Evolutionary conservation across 2,888 invertebrate genomes (phyloP), one percentile per base, ranked within the genome.

Genomic region (Flexamia atlantica): DNA sequence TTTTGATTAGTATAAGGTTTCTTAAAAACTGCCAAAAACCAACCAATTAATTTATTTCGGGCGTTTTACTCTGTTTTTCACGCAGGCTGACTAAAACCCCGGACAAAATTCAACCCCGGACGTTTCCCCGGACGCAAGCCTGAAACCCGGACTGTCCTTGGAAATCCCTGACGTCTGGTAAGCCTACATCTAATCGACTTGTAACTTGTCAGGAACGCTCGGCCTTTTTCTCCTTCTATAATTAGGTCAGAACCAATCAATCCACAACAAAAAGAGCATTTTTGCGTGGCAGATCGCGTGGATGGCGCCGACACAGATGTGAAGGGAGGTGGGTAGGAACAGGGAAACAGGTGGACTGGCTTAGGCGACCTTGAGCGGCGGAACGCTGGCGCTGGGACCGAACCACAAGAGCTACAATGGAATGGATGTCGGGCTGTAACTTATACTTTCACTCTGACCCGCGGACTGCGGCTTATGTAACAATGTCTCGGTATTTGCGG

Each of bases 251-350:
- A 46, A 46, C 46, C 46, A 46, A 46, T 46, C 4, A 46, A 46
- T 9, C 7, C 46, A 9, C 46, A 46, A 46, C 46, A 46, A 46
- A 46, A 46, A 46, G 57, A n/a, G 7, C 57, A 0, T 57, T 57
- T 57, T 57, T 57, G 57, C 57, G 7, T n/a, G 17, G 20, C 4
- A 17, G 46, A 12, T 12, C n/a, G 23, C 23, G 57, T 57, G 2
- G 57, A 20, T 23, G 53, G n/a, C n/a, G 9, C 23, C 4, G 57
- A 57, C 23, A 20, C 9, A 57, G 57, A 12, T 23, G 57, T 23
- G 57, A 57, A 57, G 57, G 23, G 57, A 57, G 4, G 57, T 57
- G 57, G 57, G 57, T 23, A 57, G 57, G 23, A 12, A 57, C 20
- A 20, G 23, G 57, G 57, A 12, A 57, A 57, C 57, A 57, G 57